phyloP scores from a whole-genome alignment of 2,888 invertebrate species.

The Lysandra coridon region DNA sequence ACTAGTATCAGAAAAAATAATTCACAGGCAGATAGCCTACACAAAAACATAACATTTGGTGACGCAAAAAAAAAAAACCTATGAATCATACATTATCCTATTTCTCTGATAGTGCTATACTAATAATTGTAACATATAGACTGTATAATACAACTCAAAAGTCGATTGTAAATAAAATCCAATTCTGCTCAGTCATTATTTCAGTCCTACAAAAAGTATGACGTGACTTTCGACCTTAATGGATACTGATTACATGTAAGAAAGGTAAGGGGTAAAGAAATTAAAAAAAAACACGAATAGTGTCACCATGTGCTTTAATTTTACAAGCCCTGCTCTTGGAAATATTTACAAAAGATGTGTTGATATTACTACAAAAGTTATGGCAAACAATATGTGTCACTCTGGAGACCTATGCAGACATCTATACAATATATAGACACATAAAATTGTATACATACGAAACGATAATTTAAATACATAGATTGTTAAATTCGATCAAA shows the following conservation, averaged over 20 bases:
- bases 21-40: too few species aligned
- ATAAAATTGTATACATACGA: background rate
- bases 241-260: background rate
- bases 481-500: background rate
- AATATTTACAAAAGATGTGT: slow-evolving; percentile 59
- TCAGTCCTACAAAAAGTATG: too few species aligned
- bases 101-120: too few species aligned
- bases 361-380: slow-evolving; percentile 33
- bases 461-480: background rate
- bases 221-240: too few species aligned
- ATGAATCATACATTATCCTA: too few species aligned
- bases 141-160: too few species aligned
- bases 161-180: too few species aligned
- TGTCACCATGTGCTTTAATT: slow-evolving; percentile 78
- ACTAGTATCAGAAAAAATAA: too few species aligned
- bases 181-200: too few species aligned
- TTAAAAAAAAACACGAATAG: slow-evolving; percentile 53
- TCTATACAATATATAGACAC: background rate
- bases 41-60: too few species aligned
- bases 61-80: too few species aligned
- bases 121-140: too few species aligned
- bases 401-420: background rate
- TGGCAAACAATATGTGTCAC: background rate
- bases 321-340: slow-evolving; percentile 60
- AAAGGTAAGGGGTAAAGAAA: background rate